Evolutionary conservation across 2,113 vertebrate genomes (phyloP).

Genomic region (Abramis brama): DNA sequence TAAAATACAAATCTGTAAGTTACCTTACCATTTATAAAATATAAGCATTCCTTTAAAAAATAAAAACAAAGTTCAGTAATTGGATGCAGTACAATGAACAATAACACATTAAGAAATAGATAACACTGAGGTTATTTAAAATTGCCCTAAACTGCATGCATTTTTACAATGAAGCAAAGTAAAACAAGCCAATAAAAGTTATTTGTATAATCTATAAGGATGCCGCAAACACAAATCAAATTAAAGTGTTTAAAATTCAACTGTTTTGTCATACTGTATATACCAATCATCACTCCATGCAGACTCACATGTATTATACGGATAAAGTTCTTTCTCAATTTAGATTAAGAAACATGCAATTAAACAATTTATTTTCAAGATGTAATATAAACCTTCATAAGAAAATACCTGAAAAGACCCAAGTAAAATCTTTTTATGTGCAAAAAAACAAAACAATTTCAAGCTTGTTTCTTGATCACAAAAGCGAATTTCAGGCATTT

Average conservation of each 20-base stretch:
- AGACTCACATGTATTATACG: neutral
- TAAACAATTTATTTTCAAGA: neutral
- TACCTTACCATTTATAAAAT: constrained; percentile 5
- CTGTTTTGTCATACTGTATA: neutral
- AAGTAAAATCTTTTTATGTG: constrained; percentile 18
- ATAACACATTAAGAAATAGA: neutral
- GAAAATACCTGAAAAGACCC: constrained; percentile 15
- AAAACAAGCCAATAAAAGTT: neutral
- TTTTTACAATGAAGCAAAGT: constrained; percentile 21
- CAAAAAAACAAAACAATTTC: constrained; percentile 12
- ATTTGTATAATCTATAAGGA: neutral
- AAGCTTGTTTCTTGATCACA: neutral
- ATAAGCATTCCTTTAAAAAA: constrained; percentile 6
- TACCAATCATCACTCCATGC: neutral
- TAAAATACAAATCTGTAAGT: constrained; percentile 28
- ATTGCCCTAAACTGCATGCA: constrained; percentile 2
- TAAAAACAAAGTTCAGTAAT: neutral
- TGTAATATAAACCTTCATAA: constrained; percentile 46
- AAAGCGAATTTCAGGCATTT: constrained; percentile 25
- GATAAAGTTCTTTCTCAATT: neutral
- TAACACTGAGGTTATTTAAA: neutral
- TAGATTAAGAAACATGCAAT: neutral
- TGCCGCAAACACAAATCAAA: constrained; percentile 2
- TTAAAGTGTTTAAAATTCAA: neutral
- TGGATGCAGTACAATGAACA: neutral